These are phyloP conservation scores for Tenthredo livida DNA, from an alignment of 2,888 invertebrate species.

Conservation along the genomic window DNA sequence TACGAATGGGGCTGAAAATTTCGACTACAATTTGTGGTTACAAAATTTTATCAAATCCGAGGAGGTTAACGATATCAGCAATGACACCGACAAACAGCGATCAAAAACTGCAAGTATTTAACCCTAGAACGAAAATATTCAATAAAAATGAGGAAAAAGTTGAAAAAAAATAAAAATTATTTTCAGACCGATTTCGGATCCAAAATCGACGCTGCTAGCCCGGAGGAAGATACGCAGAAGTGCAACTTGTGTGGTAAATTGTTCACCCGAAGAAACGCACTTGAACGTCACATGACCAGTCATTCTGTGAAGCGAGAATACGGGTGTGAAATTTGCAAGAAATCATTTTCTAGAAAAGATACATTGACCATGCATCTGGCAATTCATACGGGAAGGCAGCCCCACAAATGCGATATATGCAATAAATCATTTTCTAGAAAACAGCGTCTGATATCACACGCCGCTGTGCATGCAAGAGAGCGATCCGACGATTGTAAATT, in stretches of 20 bases:
- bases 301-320: conserved; percentile 18
- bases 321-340: conserved; percentile 1
- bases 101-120: not conserved
- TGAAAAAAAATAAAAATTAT: not conserved
- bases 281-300: not conserved
- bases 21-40: conserved; percentile 33
- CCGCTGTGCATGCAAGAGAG: not conserved
- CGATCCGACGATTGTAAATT: not conserved
- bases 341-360: conserved; percentile 19
- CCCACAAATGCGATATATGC: conserved; percentile 10
- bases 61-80: not conserved
- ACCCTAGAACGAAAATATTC: not conserved
- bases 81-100: not conserved
- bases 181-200: not conserved
- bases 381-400: conserved; percentile 1
- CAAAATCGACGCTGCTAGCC: not conserved
- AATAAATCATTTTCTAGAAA: conserved; percentile 17
- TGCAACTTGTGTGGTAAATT: not conserved
- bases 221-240: not conserved
- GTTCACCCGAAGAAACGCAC: not conserved
- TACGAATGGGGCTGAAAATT: not conserved
- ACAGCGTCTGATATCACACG: conserved; percentile 13
- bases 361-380: not conserved
- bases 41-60: conserved; percentile 22
- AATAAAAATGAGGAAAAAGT: not conserved